phyloP scores from a whole-genome alignment of 2,888 invertebrate species.

The Lacanobia oleracea region DNA sequence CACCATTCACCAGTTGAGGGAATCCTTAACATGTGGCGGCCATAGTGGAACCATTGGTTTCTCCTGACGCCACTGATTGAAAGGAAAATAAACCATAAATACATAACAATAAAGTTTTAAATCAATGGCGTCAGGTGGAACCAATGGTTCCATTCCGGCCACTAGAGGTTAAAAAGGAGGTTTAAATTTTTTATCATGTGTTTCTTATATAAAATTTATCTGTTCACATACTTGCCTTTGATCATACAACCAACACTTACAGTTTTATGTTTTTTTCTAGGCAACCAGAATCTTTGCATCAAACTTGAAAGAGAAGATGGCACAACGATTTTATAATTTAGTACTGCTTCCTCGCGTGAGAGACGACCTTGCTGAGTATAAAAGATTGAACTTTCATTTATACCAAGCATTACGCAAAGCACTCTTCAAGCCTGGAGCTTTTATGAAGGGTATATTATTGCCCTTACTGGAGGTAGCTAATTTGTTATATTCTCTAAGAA shows the following conservation, averaged over 20 bases:
- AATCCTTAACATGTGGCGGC: too few relatives aligned
- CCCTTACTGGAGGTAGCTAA: constrained; percentile 92
- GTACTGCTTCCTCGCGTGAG: constrained; percentile 97
- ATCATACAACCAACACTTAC: not conserved
- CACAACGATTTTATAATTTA: constrained; percentile 98
- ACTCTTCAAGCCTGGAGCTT: constrained; percentile 98
- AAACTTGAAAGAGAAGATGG: constrained; percentile 98
- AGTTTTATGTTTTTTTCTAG: constrained; percentile 74
- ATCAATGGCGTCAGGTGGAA: too few relatives aligned
- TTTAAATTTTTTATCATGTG: not conserved
- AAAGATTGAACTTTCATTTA: constrained; percentile 98
- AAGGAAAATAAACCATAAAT: too few relatives aligned
- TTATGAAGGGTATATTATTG: constrained; percentile 97
- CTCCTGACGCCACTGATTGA: too few relatives aligned
- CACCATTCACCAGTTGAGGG: not conserved
- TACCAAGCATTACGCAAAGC: constrained; percentile 98
- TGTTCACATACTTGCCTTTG: not conserved
- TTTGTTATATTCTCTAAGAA: not conserved
- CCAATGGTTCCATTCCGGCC: too few relatives aligned
- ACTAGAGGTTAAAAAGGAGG: not conserved
- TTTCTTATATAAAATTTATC: not conserved
- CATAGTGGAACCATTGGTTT: too few relatives aligned
- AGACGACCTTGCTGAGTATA: constrained; percentile 98
- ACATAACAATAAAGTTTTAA: too few relatives aligned
- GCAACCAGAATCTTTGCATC: constrained; percentile 99